Conservation (phyloP, 2,113 vertebrate species). For the Cinclus mexicanus region DNA sequence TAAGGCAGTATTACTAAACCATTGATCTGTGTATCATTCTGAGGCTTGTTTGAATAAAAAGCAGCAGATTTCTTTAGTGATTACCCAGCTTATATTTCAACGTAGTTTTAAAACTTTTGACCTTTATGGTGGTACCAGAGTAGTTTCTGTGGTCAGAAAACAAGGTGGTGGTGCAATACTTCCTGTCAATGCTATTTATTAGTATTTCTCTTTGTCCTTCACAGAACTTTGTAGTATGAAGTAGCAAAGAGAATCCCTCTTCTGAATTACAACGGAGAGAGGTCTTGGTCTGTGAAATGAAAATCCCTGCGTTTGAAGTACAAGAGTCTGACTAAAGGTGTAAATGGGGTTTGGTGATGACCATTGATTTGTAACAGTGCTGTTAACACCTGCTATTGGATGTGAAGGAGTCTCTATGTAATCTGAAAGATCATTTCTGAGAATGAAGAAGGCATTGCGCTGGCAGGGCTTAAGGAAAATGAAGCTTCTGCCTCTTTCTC, state of each 20-base stretch:
- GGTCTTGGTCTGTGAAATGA: neutral
- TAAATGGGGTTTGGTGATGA: neutral
- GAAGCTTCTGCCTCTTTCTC: neutral
- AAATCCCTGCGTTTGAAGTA: neutral
- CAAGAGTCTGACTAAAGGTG: neutral
- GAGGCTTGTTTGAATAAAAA: neutral
- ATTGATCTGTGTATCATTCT: neutral
- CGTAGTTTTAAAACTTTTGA: neutral
- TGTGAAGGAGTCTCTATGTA: neutral
- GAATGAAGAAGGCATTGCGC: neutral
- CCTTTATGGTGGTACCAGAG: neutral
- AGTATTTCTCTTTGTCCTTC: neutral
- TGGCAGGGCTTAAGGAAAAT: neutral
- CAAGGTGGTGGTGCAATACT: neutral
- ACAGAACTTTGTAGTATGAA: neutral
- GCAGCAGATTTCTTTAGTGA: neutral
- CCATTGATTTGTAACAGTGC: neutral
- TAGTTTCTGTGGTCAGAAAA: constrained; percentile 14
- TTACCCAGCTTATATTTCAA: neutral
- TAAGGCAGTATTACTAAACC: neutral
- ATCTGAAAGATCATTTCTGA: neutral
- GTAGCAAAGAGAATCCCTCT: neutral
- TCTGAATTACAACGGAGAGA: neutral
- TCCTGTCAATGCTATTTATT: neutral
- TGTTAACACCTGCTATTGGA: neutral